Conservation (phyloP, 2,797 vertebrate species). For the Rhinatrema bivittatum region DNA sequence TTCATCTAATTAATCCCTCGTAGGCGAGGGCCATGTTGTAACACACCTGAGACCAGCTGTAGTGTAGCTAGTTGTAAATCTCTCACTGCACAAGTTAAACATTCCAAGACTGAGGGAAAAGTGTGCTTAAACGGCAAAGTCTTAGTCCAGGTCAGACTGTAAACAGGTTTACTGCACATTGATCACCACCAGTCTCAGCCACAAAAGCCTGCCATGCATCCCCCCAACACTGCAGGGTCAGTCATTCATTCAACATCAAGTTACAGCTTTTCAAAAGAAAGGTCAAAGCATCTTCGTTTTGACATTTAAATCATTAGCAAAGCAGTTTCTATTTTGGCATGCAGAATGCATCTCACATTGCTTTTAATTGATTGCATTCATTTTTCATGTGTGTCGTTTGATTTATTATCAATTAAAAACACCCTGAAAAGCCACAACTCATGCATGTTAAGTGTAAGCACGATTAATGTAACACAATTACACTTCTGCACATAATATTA, state of each 20-base stretch:
- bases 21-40: too few species aligned
- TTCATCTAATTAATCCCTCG: too few species aligned
- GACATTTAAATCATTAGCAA: conserved; percentile 51
- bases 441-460: conserved; percentile 51
- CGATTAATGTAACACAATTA: conserved; percentile 73
- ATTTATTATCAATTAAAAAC: conserved; percentile 92
- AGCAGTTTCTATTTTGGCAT: conserved; percentile 32
- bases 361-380: conserved; percentile 82
- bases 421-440: conserved; percentile 64
- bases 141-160: too few species aligned
- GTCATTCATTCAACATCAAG: conserved; percentile 49
- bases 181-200: too few species aligned
- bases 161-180: too few species aligned
- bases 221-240: conserved; percentile 34
- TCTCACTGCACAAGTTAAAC: too few species aligned
- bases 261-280: conserved; percentile 46
- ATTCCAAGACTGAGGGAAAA: too few species aligned
- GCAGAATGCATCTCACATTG: conserved; percentile 24
- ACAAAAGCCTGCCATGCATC: conserved; percentile 27
- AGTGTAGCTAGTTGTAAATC: too few species aligned
- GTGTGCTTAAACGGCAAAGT: too few species aligned
- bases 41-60: too few species aligned
- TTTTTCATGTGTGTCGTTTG: conserved; percentile 80
- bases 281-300: conserved; percentile 54
- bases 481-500: conserved; percentile 46